Conservation (phyloP, 2,797 vertebrate species). For the Sebastes oblongus region DNA sequence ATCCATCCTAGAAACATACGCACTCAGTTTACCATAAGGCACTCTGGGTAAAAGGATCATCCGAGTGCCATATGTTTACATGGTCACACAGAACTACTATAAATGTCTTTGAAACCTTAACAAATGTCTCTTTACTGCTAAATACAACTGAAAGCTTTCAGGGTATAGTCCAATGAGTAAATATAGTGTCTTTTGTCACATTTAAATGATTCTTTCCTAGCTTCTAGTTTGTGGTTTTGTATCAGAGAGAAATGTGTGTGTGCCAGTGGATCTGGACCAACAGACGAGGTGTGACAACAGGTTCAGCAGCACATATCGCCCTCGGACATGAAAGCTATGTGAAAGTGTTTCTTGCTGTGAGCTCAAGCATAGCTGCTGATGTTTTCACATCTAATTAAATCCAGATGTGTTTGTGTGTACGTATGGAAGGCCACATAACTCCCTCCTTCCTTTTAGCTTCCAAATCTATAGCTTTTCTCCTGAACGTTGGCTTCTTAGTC, state of each 20-base stretch:
- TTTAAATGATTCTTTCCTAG: background rate
- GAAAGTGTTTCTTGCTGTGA: background rate
- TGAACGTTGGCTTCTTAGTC: background rate
- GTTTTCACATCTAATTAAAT: constrained; percentile 18
- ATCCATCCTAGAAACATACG: background rate
- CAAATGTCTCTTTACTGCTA: background rate
- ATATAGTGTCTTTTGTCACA: background rate
- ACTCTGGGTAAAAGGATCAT: background rate
- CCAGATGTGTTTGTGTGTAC: background rate
- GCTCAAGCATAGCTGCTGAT: background rate
- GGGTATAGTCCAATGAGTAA: background rate
- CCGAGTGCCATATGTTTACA: constrained; percentile 5
- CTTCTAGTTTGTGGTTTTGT: background rate
- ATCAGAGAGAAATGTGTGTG: background rate
- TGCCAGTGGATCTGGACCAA: background rate
- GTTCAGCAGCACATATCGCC: background rate
- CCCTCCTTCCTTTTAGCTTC: background rate
- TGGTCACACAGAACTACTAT: background rate
- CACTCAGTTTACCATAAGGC: background rate
- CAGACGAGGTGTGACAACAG: background rate
- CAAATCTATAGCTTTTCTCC: background rate
- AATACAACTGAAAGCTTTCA: background rate
- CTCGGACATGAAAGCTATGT: background rate
- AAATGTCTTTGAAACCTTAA: background rate
- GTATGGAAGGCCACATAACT: background rate